A percentile compares a stretch with the other conserved stretches of the same genome.
phyloP scores from a whole-genome alignment of 2,113 vertebrate species.

The Hylia prasina region DNA sequence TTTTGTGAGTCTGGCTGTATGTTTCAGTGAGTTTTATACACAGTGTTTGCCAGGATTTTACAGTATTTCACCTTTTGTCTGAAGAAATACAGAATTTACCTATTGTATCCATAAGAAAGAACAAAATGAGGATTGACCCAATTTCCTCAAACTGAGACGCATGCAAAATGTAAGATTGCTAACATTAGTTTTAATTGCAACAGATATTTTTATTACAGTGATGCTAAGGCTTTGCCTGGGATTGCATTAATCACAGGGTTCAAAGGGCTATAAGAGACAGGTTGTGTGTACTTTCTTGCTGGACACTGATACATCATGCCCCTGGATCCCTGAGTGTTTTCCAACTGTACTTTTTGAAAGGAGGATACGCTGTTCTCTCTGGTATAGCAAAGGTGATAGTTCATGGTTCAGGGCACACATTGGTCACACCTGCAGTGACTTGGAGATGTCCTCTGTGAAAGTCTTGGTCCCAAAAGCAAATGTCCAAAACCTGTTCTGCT shows the following conservation, averaged over 20 bases:
- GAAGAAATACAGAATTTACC: not conserved
- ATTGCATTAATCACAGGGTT: not conserved
- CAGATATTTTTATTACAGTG: not conserved
- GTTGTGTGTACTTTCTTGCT: not conserved
- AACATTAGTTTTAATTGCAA: not conserved
- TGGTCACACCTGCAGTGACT: not conserved
- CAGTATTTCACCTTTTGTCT: not conserved
- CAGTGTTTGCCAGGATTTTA: not conserved
- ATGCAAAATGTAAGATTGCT: not conserved
- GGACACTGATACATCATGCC: not conserved
- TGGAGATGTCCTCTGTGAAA: not conserved
- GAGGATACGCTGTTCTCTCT: not conserved
- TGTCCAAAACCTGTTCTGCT: not conserved
- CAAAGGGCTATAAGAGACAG: not conserved
- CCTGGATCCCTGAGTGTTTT: not conserved
- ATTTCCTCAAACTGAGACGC: not conserved
- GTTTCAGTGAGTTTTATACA: not conserved
- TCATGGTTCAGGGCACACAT: not conserved
- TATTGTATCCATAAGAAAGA: not conserved
- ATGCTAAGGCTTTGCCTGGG: not conserved
- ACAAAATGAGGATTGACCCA: not conserved
- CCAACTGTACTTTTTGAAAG: not conserved
- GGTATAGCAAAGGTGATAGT: not conserved
- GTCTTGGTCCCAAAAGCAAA: not conserved
- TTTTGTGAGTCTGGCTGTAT: not conserved